phyloP scores from a whole-genome alignment of 2,888 invertebrate species.

The Ferdinandea cuprea region DNA sequence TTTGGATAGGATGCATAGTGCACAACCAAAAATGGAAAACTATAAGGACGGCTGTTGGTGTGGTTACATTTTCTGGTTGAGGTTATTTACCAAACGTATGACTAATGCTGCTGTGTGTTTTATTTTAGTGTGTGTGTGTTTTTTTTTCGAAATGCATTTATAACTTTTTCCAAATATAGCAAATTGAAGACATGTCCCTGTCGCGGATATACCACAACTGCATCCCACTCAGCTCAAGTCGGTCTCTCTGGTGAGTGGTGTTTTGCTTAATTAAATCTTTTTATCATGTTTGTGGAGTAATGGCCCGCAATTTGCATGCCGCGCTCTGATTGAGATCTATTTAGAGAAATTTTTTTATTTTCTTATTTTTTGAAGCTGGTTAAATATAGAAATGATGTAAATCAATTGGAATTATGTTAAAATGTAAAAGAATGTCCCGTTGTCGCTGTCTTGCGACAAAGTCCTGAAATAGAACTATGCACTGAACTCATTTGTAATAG shows the following conservation, averaged over 20 bases:
- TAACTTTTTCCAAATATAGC: constrained; percentile 67
- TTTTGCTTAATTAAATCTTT: constrained; percentile 71
- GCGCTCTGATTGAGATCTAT: constrained; percentile 15
- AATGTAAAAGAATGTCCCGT: too few species aligned
- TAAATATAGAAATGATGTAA: too few species aligned
- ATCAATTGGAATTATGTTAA: too few species aligned
- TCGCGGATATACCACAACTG: constrained; percentile 36
- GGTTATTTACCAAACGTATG: constrained; percentile 53
- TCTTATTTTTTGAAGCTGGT: background rate
- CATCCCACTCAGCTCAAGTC: constrained; percentile 46
- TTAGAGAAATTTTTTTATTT: background rate
- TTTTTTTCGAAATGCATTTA: constrained; percentile 59
- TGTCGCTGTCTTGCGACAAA: too few species aligned
- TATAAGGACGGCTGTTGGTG: constrained; percentile 29
- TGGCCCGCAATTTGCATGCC: constrained; percentile 67
- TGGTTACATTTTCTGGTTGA: constrained; percentile 19
- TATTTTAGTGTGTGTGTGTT: background rate
- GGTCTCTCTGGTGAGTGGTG: constrained; percentile 30
- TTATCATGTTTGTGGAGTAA: constrained; percentile 73
- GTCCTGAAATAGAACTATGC: too few species aligned
- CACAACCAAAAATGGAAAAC: constrained; percentile 59
- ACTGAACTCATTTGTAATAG: too few species aligned
- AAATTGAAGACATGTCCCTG: constrained; percentile 64
- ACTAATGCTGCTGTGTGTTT: constrained; percentile 56
- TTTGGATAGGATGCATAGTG: constrained; percentile 43